Base-by-base conservation (phyloP, 1,140 invertebrate genomes). In the Diprion similis region DNA sequence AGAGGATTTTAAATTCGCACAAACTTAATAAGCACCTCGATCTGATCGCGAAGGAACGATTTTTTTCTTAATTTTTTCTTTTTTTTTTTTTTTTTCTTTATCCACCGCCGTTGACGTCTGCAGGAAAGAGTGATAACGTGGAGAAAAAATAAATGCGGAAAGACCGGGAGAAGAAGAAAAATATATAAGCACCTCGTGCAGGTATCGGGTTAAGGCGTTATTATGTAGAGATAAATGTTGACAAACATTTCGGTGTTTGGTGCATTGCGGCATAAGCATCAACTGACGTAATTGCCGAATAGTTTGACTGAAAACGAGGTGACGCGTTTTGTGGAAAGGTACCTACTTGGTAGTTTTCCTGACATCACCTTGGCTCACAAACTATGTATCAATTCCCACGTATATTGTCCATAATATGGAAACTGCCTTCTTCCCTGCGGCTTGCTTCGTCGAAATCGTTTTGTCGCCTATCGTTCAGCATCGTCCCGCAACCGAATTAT, bases 1-100 rank as follows among this genome's bases (percentile, higher is more conserved):
- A 59, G 51, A 59, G 51, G 51, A 59, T 13, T 59, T 59, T 13
- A 71, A 72, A 37, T 68, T 72, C 66, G 73, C 70, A 66, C 71
- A 75, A 70, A 66, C 67, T 65, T 68, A 46, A 72, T 72, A 72
- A 17, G 19, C 68, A 66, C 64, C 69, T 66, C 68, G 51, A 66
- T 70, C 19, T 1, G 17, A 48, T 65, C 67, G 66, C 71, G 66
- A 59, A 59, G 66, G 48, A 66, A n/a, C 7, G n/a, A n/a, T n/a
- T n/a, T 64, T 64, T 7, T 7, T 64, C 2, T 1, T 7, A 37
- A 37, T 37, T 37, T 68, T 45, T 46, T 17, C 46, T 59, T 48
- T 9, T 15, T 71, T 17, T 47, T 17, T 71, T 70, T 70, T 24
- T 37, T 13, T 11, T n/a, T 48, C 46, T 71, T 45, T 11, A 8